Percentiles rank a stretch among this genome's conserved stretches.
These are phyloP conservation scores for Lysiphlebus fabarum DNA, from an alignment of 1,140 invertebrate genomes.

Conservation along the genomic window DNA sequence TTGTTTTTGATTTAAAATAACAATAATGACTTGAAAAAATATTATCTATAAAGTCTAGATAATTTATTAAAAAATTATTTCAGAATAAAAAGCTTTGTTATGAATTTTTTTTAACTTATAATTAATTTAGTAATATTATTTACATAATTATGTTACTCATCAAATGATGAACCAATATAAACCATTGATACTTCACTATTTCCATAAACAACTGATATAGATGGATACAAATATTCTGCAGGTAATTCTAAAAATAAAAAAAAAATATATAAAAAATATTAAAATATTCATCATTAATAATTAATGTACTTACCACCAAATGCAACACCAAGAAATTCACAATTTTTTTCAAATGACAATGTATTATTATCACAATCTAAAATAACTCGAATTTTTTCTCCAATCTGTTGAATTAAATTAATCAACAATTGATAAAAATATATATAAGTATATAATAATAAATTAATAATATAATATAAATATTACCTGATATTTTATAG, in stretches of 20 bases:
- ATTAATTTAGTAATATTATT: slow-evolving; percentile 26
- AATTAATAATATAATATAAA: slow-evolving; percentile 7
- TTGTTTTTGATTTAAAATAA: too few relatives aligned
- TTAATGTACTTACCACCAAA: slow-evolving; percentile 74
- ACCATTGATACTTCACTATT: slow-evolving; percentile 99
- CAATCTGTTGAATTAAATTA: slow-evolving; percentile 67
- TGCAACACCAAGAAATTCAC: slow-evolving; percentile 97
- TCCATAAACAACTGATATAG: slow-evolving; percentile 96
- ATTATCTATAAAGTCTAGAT: too few relatives aligned
- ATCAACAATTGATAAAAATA: slow-evolving; percentile 6
- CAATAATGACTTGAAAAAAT: too few relatives aligned
- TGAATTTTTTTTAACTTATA: too few relatives aligned
- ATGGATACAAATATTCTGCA: slow-evolving; percentile 90
- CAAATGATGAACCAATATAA: slow-evolving; percentile 90
- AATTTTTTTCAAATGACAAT: slow-evolving; percentile 96
- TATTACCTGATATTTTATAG: slow-evolving; percentile 92
- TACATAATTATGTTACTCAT: slow-evolving; percentile 69
- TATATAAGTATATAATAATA: slow-evolving; percentile 19
- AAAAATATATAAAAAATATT: slow-evolving; percentile 8
- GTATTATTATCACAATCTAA: slow-evolving; percentile 97
- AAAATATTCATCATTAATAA: slow-evolving; percentile 20
- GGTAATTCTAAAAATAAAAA: slow-evolving; percentile 72
- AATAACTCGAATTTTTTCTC: slow-evolving; percentile 93
- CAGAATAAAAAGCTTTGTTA: too few relatives aligned
- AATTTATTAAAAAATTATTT: too few relatives aligned